Evolutionary conservation across 2,113 vertebrate species (phyloP).

Genomic region (Calidris pygmaea): DNA sequence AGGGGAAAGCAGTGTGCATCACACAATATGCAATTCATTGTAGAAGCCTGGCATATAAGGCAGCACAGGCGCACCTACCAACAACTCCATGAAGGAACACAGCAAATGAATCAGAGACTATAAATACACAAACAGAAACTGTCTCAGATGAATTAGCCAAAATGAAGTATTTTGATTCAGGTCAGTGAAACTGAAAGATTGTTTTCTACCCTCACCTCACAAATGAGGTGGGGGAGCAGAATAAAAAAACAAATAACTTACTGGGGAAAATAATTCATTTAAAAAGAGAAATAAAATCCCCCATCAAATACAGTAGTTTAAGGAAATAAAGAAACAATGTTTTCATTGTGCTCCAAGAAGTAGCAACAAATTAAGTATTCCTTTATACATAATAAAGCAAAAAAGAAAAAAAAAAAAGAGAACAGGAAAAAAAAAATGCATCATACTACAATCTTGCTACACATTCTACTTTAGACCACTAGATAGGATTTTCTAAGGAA

Average conservation of each 20-base stretch:
- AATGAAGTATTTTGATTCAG: not conserved
- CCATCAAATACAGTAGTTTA: not conserved
- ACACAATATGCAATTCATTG: not conserved
- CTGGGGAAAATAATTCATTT: not conserved
- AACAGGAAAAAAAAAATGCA: fast-evolving
- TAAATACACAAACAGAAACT: not conserved
- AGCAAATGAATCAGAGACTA: not conserved
- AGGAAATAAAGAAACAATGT: not conserved
- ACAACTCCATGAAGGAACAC: not conserved
- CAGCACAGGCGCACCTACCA: not conserved
- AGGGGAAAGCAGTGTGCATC: not conserved
- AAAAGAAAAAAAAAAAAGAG: fast-evolving
- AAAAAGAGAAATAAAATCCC: not conserved
- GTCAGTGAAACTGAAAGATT: not conserved
- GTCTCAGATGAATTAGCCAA: not conserved
- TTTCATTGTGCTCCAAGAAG: not conserved
- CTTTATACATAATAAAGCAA: not conserved
- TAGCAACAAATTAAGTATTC: not conserved
- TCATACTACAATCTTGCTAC: not conserved
- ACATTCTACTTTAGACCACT: not conserved
- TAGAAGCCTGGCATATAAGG: not conserved
- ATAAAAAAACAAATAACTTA: not conserved
- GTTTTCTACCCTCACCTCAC: not conserved
- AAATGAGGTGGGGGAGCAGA: not conserved
- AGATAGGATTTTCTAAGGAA: not conserved